These are phyloP conservation scores for Platycheirus albimanus DNA, from an alignment of 2,888 invertebrate species.

Conservation along the genomic window DNA sequence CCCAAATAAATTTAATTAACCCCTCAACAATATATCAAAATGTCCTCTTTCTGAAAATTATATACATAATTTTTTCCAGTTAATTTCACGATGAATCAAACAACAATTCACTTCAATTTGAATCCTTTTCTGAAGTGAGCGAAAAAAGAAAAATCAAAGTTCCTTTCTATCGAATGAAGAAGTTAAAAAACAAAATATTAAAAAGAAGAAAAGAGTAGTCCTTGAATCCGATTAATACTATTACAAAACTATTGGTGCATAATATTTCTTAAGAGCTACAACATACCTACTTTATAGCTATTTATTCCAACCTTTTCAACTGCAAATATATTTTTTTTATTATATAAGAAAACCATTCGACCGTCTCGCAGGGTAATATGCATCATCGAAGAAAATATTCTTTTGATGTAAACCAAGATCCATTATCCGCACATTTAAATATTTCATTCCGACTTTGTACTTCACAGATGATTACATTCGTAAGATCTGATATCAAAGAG, in stretches of 20 bases:
- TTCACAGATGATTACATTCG: constrained; percentile 70
- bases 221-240: constrained; percentile 59
- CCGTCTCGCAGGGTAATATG: constrained; percentile 55
- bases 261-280: constrained; percentile 29
- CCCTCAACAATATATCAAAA: background rate
- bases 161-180: constrained; percentile 16
- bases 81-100: constrained; percentile 52
- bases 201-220: background rate
- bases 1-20: no score
- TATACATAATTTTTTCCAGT: constrained; percentile 23
- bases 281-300: constrained; percentile 18
- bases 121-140: constrained; percentile 42
- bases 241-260: constrained; percentile 66
- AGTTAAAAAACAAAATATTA: background rate
- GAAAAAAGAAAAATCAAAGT: constrained; percentile 57
- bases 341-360: constrained; percentile 54
- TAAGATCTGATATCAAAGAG: constrained; percentile 55
- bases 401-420: constrained; percentile 71
- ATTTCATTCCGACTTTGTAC: constrained; percentile 69
- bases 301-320: constrained; percentile 38
- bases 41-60: background rate
- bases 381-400: constrained; percentile 70
- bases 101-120: constrained; percentile 47
- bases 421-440: constrained; percentile 74
- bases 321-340: constrained; percentile 17